These are phyloP conservation scores for Brassicogethes aeneus DNA, from an alignment of 2,888 invertebrate genomes.

Conservation along the genomic window DNA sequence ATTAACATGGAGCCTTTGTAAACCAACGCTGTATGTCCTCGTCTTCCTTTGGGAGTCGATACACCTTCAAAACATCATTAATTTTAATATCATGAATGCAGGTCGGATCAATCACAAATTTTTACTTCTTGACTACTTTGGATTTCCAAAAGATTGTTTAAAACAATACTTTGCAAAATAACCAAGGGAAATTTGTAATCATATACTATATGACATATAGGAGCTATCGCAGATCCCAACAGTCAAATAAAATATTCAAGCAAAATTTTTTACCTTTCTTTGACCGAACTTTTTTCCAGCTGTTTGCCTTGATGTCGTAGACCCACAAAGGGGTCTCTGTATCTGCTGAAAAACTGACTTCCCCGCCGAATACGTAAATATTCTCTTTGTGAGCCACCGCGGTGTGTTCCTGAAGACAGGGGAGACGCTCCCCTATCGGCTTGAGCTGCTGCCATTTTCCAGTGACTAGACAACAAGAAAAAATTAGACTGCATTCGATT, in stretches of 20 bases:
- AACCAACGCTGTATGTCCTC: constrained; percentile 76
- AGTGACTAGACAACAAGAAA: constrained; percentile 50
- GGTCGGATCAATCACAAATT: too few relatives aligned
- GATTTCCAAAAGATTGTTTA: too few relatives aligned
- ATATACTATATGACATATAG: too few relatives aligned
- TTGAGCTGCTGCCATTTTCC: constrained; percentile 69
- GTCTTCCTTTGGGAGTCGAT: constrained; percentile 61
- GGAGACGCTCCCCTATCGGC: constrained; percentile 61
- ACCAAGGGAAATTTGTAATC: too few relatives aligned
- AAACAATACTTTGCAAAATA: too few relatives aligned
- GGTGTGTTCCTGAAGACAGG: constrained; percentile 77
- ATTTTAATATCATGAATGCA: too few relatives aligned
- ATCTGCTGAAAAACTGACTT: constrained; percentile 66
- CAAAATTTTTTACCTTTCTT: constrained; percentile 40
- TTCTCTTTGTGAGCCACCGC: constrained; percentile 67
- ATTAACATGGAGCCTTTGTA: constrained; percentile 71
- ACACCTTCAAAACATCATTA: constrained; percentile 37
- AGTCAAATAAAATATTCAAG: too few relatives aligned
- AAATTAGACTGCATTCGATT: too few relatives aligned
- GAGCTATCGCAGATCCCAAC: too few relatives aligned
- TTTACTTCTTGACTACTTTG: too few relatives aligned
- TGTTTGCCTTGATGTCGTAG: constrained; percentile 57
- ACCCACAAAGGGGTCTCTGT: constrained; percentile 81
- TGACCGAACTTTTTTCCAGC: constrained; percentile 52
- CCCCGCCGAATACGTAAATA: constrained; percentile 81